Percentiles rank a stretch among this genome's conserved stretches.
phyloP scores from a whole-genome alignment of 2,888 invertebrate species.

The Mimumesa dahlbomi region DNA sequence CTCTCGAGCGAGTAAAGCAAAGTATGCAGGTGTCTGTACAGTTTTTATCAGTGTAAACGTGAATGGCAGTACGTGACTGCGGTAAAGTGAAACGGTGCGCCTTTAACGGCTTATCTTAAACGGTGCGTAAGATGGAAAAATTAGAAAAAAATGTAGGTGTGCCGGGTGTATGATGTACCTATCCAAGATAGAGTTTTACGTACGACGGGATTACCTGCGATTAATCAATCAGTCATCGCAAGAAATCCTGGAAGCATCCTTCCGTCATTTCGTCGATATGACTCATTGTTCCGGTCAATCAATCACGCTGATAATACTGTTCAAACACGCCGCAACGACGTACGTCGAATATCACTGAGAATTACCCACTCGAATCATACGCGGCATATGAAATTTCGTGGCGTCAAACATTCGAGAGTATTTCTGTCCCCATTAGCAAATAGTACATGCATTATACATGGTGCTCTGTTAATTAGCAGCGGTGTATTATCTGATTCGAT shows the following conservation, averaged over 20 bases:
- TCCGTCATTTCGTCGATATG: constrained; percentile 17
- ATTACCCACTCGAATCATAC: neutral
- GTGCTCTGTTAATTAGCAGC: constrained; percentile 44
- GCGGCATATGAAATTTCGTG: constrained; percentile 28
- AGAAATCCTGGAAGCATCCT: constrained; percentile 3
- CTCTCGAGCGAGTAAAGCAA: neutral
- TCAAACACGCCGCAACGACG: too few relatives aligned
- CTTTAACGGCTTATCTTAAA: constrained; percentile 8
- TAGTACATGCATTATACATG: constrained; percentile 57
- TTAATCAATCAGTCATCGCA: neutral
- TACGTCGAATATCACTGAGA: neutral
- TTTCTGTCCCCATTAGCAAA: constrained; percentile 56
- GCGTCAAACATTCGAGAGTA: constrained; percentile 29
- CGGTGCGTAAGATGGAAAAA: constrained; percentile 1
- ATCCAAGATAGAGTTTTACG: neutral
- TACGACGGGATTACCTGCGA: neutral
- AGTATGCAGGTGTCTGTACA: constrained; percentile 1
- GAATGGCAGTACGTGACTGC: neutral
- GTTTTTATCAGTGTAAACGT: constrained; percentile 8
- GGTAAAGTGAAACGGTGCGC: constrained; percentile 7
- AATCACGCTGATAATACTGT: constrained; percentile 32
- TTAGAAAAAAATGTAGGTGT: constrained; percentile 5
- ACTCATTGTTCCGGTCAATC: constrained; percentile 41
- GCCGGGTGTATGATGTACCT: neutral
- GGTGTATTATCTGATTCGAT: constrained; percentile 42